phyloP scores from a whole-genome alignment of 1,140 invertebrate genomes.

The Drosophila pruinosa region DNA sequence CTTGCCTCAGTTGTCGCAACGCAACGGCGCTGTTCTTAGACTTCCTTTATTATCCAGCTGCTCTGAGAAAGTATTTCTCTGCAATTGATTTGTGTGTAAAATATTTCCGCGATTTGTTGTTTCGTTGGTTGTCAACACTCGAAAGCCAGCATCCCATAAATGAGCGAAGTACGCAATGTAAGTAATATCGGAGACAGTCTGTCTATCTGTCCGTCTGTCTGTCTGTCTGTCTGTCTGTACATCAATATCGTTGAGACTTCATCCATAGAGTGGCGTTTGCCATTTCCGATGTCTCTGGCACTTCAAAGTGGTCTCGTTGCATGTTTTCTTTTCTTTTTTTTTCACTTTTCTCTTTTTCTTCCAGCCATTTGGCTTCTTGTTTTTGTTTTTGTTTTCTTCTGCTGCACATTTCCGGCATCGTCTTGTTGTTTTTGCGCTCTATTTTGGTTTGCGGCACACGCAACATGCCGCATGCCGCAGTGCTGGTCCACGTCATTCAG shows the following conservation, averaged over 20 bases:
- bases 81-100: slow-evolving; percentile 31
- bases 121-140: slow-evolving; percentile 35
- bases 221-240: neutral
- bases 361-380: neutral
- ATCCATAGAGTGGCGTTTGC: slow-evolving; percentile 24
- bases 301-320: slow-evolving; percentile 31
- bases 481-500: neutral
- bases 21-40: too few species aligned
- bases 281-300: slow-evolving; percentile 36
- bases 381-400: neutral
- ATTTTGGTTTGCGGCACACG: slow-evolving; percentile 35
- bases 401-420: slow-evolving; percentile 38
- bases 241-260: slow-evolving; percentile 4
- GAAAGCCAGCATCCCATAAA: slow-evolving; percentile 26
- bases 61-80: neutral
- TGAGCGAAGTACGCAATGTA: neutral
- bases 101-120: slow-evolving; percentile 39
- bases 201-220: neutral
- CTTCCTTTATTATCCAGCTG: neutral
- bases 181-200: neutral
- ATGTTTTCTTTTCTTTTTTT: neutral
- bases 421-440: slow-evolving; percentile 37
- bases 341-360: neutral
- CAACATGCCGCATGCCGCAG: neutral
- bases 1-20: too few species aligned